phyloP scores from a whole-genome alignment of 2,888 invertebrate species.

The Galeruca laticollis region DNA sequence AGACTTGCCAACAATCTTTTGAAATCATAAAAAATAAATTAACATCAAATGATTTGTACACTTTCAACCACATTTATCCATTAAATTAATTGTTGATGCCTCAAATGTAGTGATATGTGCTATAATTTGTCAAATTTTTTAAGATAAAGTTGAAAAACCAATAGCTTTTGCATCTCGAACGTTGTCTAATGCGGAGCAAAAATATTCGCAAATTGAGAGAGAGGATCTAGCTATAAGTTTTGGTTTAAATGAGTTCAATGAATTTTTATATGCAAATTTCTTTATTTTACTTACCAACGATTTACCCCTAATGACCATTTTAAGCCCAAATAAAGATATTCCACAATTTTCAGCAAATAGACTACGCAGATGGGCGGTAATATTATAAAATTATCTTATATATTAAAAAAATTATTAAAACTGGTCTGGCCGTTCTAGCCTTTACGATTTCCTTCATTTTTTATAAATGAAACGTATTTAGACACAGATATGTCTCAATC shows the following conservation, averaged over 20 bases:
- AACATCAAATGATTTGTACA: conserved; percentile 17
- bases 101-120: conserved; percentile 12
- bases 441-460: too few relatives aligned
- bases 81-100: conserved; percentile 23
- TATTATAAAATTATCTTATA: conserved; percentile 33
- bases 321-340: conserved; percentile 19
- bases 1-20: too few relatives aligned
- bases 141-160: conserved; percentile 20
- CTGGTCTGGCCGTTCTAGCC: too few relatives aligned
- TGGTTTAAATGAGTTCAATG: conserved; percentile 26
- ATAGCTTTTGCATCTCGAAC: conserved; percentile 23
- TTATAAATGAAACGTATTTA: too few relatives aligned
- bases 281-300: conserved; percentile 29
- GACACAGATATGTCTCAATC: too few relatives aligned
- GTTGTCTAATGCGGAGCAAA: conserved; percentile 25
- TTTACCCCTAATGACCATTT: conserved; percentile 19
- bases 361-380: conserved; percentile 27
- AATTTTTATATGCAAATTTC: conserved; percentile 26
- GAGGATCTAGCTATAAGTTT: conserved; percentile 28
- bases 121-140: conserved; percentile 18
- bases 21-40: conserved; percentile 27
- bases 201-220: conserved; percentile 20
- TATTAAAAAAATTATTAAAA: too few relatives aligned
- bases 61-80: conserved; percentile 17
- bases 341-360: conserved; percentile 29